These are phyloP conservation scores for Monochamus saltuarius DNA, from an alignment of 1,140 invertebrate genomes.

Conservation along the genomic window DNA sequence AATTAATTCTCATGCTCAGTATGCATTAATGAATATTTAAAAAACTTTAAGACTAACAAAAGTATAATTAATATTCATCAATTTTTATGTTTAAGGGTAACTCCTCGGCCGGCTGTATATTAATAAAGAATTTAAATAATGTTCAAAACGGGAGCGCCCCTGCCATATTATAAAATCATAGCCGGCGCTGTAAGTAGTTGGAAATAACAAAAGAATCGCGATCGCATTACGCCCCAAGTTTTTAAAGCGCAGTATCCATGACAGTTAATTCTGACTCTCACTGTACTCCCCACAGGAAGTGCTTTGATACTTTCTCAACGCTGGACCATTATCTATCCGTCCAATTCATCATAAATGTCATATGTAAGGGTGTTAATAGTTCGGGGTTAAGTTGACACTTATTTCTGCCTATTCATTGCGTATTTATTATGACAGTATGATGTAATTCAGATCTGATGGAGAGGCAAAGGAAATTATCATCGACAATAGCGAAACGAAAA, in stretches of 20 bases:
- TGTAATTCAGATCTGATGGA: no score
- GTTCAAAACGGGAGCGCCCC: conserved; percentile 30
- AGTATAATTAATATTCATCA: conserved; percentile 33
- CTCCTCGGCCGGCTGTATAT: conserved; percentile 32
- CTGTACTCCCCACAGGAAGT: conserved; percentile 40
- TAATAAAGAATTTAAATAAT: conserved; percentile 45
- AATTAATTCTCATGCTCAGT: conserved; percentile 16
- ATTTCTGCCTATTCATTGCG: not conserved
- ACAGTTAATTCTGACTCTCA: conserved; percentile 43
- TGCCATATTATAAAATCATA: conserved; percentile 39
- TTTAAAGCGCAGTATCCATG: conserved; percentile 45
- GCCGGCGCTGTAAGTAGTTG: conserved; percentile 41
- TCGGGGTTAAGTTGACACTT: conserved; percentile 7
- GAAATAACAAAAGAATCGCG: conserved; percentile 40
- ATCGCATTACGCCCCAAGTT: conserved; percentile 40
- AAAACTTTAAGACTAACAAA: conserved; percentile 25
- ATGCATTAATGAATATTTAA: conserved; percentile 15
- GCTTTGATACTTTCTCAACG: conserved; percentile 35
- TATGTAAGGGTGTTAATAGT: conserved; percentile 43
- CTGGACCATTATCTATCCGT: conserved; percentile 44
- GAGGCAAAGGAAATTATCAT: no score
- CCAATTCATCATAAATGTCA: conserved; percentile 45
- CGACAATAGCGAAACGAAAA: no score
- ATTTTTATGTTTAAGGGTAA: conserved; percentile 22
- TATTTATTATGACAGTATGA: no score